A percentile compares a stretch with the other conserved stretches of the same genome.
Evolutionary conservation across 2,797 vertebrate genomes (phyloP).

Genomic region (Tolypeutes matacus): DNA sequence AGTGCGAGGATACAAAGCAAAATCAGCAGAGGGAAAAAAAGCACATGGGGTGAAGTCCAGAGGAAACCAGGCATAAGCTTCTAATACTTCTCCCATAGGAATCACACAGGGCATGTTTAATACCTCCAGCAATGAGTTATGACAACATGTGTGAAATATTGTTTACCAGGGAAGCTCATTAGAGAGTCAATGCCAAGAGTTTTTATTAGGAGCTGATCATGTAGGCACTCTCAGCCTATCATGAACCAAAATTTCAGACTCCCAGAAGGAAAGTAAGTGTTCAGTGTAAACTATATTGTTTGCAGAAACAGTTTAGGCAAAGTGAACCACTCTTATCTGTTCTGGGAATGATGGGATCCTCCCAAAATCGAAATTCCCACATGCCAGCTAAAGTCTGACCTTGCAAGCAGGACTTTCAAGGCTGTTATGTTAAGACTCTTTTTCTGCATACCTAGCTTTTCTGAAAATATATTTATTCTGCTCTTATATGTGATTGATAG

Average conservation of each 20-base stretch:
- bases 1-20: background rate
- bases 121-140: background rate
- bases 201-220: background rate
- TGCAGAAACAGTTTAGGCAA: background rate
- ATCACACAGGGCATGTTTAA: background rate
- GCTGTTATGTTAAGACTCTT: background rate
- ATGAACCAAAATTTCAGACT: background rate
- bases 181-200: background rate
- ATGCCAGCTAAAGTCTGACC: background rate
- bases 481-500: background rate
- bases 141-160: background rate
- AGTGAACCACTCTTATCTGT: background rate
- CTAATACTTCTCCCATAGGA: background rate
- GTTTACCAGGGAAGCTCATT: background rate
- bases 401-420: background rate
- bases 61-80: background rate
- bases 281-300: background rate
- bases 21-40: background rate
- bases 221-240: background rate
- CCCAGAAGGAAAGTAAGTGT: background rate
- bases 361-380: background rate
- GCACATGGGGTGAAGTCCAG: background rate
- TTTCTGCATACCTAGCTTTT: background rate
- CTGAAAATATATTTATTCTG: background rate
- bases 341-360: background rate